phyloP scores from a whole-genome alignment of 1,140 invertebrate genomes.

The Aethina tumida region DNA sequence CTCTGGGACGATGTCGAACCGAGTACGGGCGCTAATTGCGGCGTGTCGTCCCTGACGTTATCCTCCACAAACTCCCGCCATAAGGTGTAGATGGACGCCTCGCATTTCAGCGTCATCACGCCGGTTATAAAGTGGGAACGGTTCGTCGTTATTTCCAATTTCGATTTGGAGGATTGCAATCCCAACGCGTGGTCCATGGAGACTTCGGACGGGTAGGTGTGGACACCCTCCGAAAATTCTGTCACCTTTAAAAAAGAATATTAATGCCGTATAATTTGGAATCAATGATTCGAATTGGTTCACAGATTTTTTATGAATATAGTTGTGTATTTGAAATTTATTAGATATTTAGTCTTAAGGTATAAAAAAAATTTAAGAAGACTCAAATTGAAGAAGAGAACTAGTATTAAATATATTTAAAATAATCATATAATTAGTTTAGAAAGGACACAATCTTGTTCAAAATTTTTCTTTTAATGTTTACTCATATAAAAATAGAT shows the following conservation, averaged over 20 bases:
- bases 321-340: too few species aligned
- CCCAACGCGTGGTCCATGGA: conserved; percentile 13
- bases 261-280: not conserved
- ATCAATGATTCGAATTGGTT: conserved; percentile 9
- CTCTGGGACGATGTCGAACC: conserved; percentile 31
- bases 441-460: too few species aligned
- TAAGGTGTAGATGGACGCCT: conserved; percentile 24
- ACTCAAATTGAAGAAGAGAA: too few species aligned
- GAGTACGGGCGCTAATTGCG: conserved; percentile 28
- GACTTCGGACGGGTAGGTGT: conserved; percentile 16
- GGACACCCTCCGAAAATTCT: conserved; percentile 20
- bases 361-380: too few species aligned
- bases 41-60: conserved; percentile 27
- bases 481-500: too few species aligned
- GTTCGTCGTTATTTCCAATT: conserved; percentile 25
- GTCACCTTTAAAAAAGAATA: conserved; percentile 19
- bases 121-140: conserved; percentile 26
- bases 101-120: conserved; percentile 26
- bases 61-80: conserved; percentile 24
- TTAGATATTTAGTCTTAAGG: too few species aligned
- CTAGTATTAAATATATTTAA: too few species aligned
- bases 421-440: too few species aligned
- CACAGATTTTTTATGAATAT: too few species aligned
- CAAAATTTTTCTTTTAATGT: too few species aligned
- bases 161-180: conserved; percentile 22